Evolutionary conservation across 2,797 vertebrate species (phyloP).

Genomic region (Zenarchopterus dispar): DNA sequence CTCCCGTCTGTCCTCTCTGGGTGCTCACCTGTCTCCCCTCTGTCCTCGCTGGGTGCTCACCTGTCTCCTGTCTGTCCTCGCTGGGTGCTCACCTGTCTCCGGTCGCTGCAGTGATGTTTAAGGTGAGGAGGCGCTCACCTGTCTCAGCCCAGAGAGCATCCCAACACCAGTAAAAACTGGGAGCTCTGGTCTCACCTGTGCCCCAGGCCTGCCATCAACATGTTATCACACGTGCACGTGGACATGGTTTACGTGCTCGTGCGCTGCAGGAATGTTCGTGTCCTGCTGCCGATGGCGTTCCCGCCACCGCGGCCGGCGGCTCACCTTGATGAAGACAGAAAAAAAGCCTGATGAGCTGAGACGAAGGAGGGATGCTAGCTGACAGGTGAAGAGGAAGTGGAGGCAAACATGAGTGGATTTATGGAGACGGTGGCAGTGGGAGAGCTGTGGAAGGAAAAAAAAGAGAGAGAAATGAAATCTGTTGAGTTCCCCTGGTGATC

Average conservation of each 20-base stretch:
- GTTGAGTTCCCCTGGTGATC: constrained; percentile 71
- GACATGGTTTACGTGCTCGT: neutral
- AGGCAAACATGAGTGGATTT: constrained; percentile 21
- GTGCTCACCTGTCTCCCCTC: no score
- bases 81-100: no score
- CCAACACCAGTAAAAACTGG: constrained; percentile 53
- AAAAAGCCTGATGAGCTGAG: constrained; percentile 49
- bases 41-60: no score
- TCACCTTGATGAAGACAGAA: constrained; percentile 40
- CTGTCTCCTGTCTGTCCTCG: constrained; percentile 14
- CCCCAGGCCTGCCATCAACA: constrained; percentile 47
- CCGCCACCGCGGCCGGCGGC: constrained; percentile 42
- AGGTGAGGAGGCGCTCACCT: constrained; percentile 50
- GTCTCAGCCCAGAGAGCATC: constrained; percentile 40
- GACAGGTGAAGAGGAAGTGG: constrained; percentile 24
- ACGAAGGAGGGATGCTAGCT: constrained; percentile 3
- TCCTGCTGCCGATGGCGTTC: neutral
- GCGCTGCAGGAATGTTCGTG: constrained; percentile 1
- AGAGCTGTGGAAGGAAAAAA: constrained; percentile 24
- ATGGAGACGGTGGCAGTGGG: constrained; percentile 7
- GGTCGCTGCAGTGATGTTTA: constrained; percentile 34
- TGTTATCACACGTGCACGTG: constrained; percentile 40
- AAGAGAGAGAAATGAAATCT: constrained; percentile 33
- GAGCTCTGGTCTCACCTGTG: constrained; percentile 35
- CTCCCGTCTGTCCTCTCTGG: no score